These are phyloP conservation scores for Chloroceryle aenea DNA, from an alignment of 2,113 vertebrate genomes.

Conservation along the genomic window DNA sequence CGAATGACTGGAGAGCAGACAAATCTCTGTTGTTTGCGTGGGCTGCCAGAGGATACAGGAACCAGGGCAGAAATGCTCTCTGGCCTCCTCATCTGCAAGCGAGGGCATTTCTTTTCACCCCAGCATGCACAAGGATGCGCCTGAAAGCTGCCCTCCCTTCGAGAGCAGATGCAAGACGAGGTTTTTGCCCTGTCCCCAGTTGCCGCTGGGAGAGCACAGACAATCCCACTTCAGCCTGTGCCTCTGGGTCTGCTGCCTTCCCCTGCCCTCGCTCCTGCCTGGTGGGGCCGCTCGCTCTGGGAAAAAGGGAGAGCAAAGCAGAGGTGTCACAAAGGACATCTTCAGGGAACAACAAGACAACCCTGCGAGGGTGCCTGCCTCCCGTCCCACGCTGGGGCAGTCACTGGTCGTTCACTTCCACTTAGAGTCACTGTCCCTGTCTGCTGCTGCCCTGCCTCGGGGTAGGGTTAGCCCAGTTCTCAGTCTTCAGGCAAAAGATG, in stretches of 20 bases:
- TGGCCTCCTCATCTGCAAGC: neutral
- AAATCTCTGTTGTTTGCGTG: neutral
- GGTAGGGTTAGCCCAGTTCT: neutral
- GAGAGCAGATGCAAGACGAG: neutral
- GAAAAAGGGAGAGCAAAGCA: neutral
- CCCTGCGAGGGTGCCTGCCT: neutral
- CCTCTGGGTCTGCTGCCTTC: neutral
- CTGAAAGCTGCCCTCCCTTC: neutral
- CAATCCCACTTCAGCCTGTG: neutral
- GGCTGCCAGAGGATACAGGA: neutral
- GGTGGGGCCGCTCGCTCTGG: neutral
- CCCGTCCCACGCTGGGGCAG: neutral
- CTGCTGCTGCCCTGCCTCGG: neutral
- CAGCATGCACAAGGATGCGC: neutral
- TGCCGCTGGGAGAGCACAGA: neutral
- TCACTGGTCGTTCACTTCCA: constrained; percentile 9
- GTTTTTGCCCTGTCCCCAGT: neutral
- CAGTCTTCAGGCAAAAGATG: constrained; percentile 23
- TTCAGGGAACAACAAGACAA: neutral
- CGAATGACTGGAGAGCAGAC: neutral
- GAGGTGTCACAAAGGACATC: constrained; percentile 27
- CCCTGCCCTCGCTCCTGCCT: neutral
- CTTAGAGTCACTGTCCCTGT: constrained; percentile 26
- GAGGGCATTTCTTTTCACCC: neutral
- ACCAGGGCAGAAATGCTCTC: neutral